phyloP scores from a whole-genome alignment of 2,888 invertebrate species.

The Amblyjoppa fuscipennis region DNA sequence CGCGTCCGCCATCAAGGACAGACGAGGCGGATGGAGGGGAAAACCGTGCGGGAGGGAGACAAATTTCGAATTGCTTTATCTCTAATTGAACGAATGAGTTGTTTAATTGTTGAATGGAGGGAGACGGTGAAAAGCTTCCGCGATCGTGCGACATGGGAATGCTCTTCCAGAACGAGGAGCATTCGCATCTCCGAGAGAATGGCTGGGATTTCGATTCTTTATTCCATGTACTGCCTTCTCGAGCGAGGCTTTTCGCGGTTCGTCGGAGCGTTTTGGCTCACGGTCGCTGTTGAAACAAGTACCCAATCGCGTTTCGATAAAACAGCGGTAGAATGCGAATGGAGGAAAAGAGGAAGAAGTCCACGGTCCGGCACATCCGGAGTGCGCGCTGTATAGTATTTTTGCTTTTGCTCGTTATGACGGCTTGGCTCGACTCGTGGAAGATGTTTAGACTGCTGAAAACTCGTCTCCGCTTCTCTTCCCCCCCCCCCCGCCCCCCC shows the following conservation, averaged over 20 bases:
- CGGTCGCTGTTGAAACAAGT: neutral
- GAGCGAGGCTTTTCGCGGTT: neutral
- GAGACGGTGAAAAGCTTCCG: constrained; percentile 13
- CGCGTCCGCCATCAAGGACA: constrained; percentile 17
- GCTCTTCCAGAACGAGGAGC: neutral
- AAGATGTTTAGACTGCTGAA: constrained; percentile 76
- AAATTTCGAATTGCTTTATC: constrained; percentile 62
- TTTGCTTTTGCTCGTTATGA: constrained; percentile 18
- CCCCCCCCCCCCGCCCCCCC: neutral
- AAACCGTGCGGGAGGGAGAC: constrained; percentile 7
- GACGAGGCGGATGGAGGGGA: neutral
- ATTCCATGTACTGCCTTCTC: constrained; percentile 24
- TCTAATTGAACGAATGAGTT: constrained; percentile 66
- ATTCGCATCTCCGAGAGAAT: neutral
- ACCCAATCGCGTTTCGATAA: neutral
- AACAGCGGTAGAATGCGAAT: too few species aligned
- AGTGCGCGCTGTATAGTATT: neutral
- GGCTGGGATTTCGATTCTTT: constrained; percentile 33
- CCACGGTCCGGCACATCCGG: neutral
- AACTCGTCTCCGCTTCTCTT: constrained; percentile 65
- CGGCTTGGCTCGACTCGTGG: constrained; percentile 10
- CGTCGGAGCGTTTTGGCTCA: neutral
- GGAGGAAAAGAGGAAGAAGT: too few species aligned
- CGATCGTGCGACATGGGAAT: neutral
- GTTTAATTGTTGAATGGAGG: constrained; percentile 65